phyloP scores from a whole-genome alignment of 2,888 invertebrate genomes.

The Aplocera efformata region DNA sequence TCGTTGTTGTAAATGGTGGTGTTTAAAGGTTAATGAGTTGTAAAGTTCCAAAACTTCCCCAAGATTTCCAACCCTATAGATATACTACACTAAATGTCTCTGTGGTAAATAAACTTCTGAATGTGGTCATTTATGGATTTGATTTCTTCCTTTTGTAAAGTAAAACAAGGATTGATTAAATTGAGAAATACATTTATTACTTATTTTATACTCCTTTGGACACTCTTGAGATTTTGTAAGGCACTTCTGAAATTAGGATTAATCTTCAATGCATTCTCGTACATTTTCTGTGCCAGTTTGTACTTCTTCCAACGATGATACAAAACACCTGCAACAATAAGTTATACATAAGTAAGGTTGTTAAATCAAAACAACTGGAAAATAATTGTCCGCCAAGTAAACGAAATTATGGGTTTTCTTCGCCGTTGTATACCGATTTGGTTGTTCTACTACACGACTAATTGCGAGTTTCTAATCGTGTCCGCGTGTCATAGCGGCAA shows the following conservation, averaged over 20 bases:
- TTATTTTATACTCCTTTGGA: slow-evolving; percentile 7
- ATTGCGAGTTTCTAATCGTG: no score
- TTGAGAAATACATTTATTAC: background rate
- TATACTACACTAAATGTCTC: slow-evolving; percentile 1
- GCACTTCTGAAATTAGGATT: slow-evolving; percentile 86
- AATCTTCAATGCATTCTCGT: slow-evolving; percentile 86
- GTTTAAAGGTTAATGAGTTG: no score
- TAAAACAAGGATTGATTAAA: no score
- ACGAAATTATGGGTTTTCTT: no score
- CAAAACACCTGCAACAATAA: slow-evolving; percentile 84
- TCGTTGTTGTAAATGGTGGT: no score
- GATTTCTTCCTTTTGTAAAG: background rate
- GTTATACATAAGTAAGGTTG: background rate
- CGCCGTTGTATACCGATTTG: no score
- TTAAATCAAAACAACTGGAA: background rate
- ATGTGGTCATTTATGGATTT: slow-evolving; percentile 2
- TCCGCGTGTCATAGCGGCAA: no score
- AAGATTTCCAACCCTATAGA: no score
- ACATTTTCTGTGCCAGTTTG: slow-evolving; percentile 86
- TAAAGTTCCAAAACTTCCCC: no score
- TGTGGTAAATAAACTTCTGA: slow-evolving; percentile 15
- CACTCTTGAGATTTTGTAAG: slow-evolving; percentile 81
- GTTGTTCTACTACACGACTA: no score
- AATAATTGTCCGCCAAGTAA: no score
- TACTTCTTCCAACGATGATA: slow-evolving; percentile 95